Conservation (phyloP, 2,888 invertebrate species). For the Ypsolopha sequella region DNA sequence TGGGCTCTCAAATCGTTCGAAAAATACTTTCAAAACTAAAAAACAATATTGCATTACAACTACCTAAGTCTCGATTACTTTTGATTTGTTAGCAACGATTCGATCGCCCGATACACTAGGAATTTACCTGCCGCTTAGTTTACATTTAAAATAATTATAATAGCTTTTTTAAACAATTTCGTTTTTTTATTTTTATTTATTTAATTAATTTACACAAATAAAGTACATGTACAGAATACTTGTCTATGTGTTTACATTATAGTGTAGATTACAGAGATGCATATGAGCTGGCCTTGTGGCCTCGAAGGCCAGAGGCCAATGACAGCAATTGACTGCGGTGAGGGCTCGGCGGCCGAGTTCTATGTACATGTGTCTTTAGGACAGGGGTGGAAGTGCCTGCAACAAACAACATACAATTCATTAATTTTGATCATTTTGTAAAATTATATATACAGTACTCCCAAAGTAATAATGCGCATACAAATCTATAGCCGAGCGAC, state of each 20-base stretch:
- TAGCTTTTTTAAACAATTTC: background rate
- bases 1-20: constrained; percentile 1
- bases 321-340: constrained; percentile 17
- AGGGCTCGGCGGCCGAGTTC: constrained; percentile 13
- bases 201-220: background rate
- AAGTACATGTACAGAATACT: background rate
- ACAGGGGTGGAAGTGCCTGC: constrained; percentile 26
- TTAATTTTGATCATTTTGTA: too few relatives aligned
- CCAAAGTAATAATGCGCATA: too few relatives aligned
- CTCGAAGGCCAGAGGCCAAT: constrained; percentile 1
- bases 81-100: background rate
- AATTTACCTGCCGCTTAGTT: background rate
- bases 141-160: background rate
- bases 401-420: constrained; percentile 6
- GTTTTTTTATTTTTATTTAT: background rate
- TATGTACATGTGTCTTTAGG: constrained; percentile 39
- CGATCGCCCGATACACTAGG: background rate
- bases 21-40: background rate
- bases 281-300: background rate
- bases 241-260: background rate
- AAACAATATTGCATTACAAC: constrained; percentile 1
- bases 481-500: too few relatives aligned
- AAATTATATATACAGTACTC: too few relatives aligned
- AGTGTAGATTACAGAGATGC: background rate
- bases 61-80: constrained; percentile 1